These are phyloP conservation scores for Idris sp. DNA, from an alignment of 1,140 invertebrate genomes.

Conservation along the genomic window DNA sequence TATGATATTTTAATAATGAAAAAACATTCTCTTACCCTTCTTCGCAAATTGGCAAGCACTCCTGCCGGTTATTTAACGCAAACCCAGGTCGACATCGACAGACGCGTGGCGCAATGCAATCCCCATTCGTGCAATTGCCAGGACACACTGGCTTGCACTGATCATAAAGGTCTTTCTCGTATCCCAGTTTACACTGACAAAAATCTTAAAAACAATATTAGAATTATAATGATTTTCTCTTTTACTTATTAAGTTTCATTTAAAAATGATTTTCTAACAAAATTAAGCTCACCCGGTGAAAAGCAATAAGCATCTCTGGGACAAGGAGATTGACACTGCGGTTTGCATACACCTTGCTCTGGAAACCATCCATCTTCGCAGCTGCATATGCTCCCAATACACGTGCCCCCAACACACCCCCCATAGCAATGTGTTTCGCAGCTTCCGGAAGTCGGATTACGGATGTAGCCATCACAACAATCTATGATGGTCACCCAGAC, in stretches of 20 bases:
- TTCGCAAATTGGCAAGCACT: conserved; percentile 71
- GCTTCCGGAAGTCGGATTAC: conserved; percentile 59
- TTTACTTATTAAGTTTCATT: no score
- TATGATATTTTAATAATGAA: no score
- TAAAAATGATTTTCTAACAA: no score
- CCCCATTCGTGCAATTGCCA: conserved; percentile 74
- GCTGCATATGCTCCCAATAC: conserved; percentile 69
- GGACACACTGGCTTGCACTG: conserved; percentile 72
- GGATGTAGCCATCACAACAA: conserved; percentile 73
- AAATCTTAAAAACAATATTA: no score
- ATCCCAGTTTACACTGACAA: conserved; percentile 73
- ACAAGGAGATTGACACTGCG: conserved; percentile 68
- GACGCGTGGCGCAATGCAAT: conserved; percentile 74
- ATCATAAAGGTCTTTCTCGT: conserved; percentile 65
- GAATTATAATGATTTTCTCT: no score
- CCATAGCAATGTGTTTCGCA: conserved; percentile 74
- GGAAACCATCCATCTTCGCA: conserved; percentile 69
- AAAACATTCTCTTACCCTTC: no score
- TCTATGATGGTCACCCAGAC: conserved; percentile 71
- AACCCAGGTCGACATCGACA: conserved; percentile 83
- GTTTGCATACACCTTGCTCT: conserved; percentile 69
- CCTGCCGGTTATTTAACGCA: conserved; percentile 63
- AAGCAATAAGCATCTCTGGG: conserved; percentile 72
- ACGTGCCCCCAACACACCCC: conserved; percentile 74
- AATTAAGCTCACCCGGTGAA: no score